Conservation (phyloP, 2,888 invertebrate genomes). For the Coenonympha glycerion region DNA sequence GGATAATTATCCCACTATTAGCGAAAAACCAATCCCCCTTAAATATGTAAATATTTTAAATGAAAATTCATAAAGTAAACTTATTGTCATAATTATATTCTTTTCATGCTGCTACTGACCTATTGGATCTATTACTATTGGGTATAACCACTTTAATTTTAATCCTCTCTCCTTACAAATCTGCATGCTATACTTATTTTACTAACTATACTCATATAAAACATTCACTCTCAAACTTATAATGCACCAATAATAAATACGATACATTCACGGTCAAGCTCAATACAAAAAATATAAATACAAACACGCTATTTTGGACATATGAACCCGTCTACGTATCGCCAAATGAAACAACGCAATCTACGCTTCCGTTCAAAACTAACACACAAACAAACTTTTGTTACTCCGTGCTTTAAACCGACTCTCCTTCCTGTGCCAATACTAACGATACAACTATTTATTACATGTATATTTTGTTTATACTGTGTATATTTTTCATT, state of each 20-base stretch:
- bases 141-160: slow-evolving; percentile 52
- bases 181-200: slow-evolving; percentile 48
- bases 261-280: slow-evolving; percentile 69
- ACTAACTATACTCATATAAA: slow-evolving; percentile 30
- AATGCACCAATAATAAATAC: slow-evolving; percentile 66
- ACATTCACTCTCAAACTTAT: slow-evolving; percentile 35
- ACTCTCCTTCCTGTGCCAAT: slow-evolving; percentile 37
- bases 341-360: slow-evolving; percentile 29
- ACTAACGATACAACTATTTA: slow-evolving; percentile 41
- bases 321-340: slow-evolving; percentile 39
- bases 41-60: not conserved
- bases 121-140: slow-evolving; percentile 68
- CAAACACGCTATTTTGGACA: slow-evolving; percentile 69
- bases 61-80: slow-evolving; percentile 34
- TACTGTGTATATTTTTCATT: slow-evolving; percentile 42
- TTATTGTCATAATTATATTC: slow-evolving; percentile 67
- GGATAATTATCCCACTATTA: too few species aligned
- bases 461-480: slow-evolving; percentile 36
- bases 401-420: slow-evolving; percentile 33
- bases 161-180: slow-evolving; percentile 36
- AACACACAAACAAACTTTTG: slow-evolving; percentile 45
- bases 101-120: slow-evolving; percentile 70
- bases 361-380: slow-evolving; percentile 54
- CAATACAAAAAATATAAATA: slow-evolving; percentile 71
- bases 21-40: too few species aligned